Conservation (phyloP, 1,140 invertebrate genomes). For the Drosophila funebris region DNA sequence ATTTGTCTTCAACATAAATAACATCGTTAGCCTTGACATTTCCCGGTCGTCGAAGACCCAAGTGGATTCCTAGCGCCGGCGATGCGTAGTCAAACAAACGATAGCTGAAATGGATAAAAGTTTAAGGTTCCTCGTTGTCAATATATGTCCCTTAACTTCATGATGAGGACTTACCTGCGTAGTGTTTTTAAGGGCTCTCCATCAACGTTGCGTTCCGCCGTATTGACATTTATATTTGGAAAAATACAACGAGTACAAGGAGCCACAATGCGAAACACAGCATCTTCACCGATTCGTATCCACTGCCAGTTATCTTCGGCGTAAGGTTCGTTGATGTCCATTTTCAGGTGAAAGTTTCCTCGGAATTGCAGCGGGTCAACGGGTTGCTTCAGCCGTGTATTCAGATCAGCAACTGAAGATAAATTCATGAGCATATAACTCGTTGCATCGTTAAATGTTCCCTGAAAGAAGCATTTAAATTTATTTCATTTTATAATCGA, state of each 20-base stretch:
- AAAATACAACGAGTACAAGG: constrained; percentile 85
- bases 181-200: constrained; percentile 86
- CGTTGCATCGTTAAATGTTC: constrained; percentile 84
- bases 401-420: constrained; percentile 84
- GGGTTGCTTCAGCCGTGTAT: constrained; percentile 70
- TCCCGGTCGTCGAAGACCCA: constrained; percentile 67
- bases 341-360: constrained; percentile 85
- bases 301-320: constrained; percentile 84
- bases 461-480: constrained; percentile 79
- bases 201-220: constrained; percentile 84
- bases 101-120: constrained; percentile 49
- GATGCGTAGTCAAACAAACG: constrained; percentile 62
- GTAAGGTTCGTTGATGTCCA: constrained; percentile 80
- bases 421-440: constrained; percentile 84
- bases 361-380: constrained; percentile 85
- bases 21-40: constrained; percentile 68
- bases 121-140: not conserved
- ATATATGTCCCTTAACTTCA: not conserved
- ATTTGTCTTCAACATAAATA: constrained; percentile 70
- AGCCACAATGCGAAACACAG: constrained; percentile 81
- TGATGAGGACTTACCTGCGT: constrained; percentile 49
- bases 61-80: constrained; percentile 75
- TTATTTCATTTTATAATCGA: too few relatives aligned
- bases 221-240: constrained; percentile 86
- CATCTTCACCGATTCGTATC: constrained; percentile 83